These are phyloP conservation scores for Cardiocondyla obscurior DNA, from an alignment of 1,140 invertebrate genomes.

Conservation along the genomic window DNA sequence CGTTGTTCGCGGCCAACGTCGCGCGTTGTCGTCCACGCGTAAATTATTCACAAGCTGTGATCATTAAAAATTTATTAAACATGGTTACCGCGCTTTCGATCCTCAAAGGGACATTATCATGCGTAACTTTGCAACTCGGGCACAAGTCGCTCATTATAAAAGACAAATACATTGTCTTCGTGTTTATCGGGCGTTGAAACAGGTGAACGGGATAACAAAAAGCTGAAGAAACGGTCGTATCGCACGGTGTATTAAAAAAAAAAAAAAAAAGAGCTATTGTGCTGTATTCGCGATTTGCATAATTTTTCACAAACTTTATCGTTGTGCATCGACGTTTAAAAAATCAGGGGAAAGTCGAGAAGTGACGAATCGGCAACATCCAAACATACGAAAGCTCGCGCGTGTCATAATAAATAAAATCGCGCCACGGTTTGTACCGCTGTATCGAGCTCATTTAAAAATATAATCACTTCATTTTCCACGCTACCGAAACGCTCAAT, in stretches of 20 bases:
- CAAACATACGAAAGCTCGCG: background rate
- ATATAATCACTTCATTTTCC: background rate
- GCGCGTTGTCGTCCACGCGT: background rate
- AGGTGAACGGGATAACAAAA: background rate
- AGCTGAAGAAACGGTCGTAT: background rate
- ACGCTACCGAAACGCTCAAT: background rate
- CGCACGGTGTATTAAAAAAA: background rate
- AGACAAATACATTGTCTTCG: constrained; percentile 22
- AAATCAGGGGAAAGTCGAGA: background rate
- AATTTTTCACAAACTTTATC: background rate
- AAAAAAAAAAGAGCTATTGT: background rate
- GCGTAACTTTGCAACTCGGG: background rate
- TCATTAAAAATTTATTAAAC: constrained; percentile 50
- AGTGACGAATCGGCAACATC: background rate
- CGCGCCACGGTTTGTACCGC: background rate
- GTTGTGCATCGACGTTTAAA: background rate
- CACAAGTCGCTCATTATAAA: constrained; percentile 8
- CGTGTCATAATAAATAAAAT: background rate
- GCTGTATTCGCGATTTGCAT: background rate
- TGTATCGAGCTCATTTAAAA: constrained; percentile 21
- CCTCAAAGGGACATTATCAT: constrained; percentile 6
- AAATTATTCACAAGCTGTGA: constrained; percentile 25
- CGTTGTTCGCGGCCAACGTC: background rate
- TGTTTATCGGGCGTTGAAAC: background rate
- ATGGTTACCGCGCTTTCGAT: background rate